Conservation (phyloP, 2,888 invertebrate genomes). For the Oscheius myriophilus region DNA sequence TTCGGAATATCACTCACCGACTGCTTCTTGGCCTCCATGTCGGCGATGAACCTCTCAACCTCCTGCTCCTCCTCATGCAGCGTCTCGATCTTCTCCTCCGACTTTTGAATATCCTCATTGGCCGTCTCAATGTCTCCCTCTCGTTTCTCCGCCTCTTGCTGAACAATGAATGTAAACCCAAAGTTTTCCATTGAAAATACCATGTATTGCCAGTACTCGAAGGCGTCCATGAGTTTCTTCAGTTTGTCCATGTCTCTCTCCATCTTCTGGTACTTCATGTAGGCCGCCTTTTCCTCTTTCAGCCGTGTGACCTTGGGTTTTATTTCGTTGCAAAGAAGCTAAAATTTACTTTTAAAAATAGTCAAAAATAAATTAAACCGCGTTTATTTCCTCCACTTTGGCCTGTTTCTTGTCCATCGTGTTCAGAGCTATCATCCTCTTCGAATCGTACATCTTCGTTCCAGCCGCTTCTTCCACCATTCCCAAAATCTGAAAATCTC, state of each 20-base stretch:
- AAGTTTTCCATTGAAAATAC: not conserved
- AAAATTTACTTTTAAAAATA: slow-evolving; percentile 37
- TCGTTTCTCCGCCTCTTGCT: not conserved
- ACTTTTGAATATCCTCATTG: not conserved
- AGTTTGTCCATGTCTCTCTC: slow-evolving; percentile 17
- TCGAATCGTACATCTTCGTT: slow-evolving; percentile 93
- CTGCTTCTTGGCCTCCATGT: slow-evolving; percentile 29
- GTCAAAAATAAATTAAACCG: too few relatives aligned
- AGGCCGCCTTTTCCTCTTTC: slow-evolving; percentile 84
- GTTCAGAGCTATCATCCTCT: slow-evolving; percentile 85
- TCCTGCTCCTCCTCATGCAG: slow-evolving; percentile 50
- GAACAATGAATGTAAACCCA: not conserved
- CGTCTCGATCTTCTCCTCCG: not conserved
- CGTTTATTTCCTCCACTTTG: slow-evolving; percentile 83
- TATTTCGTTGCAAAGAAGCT: slow-evolving; percentile 82
- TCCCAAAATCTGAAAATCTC: slow-evolving; percentile 80
- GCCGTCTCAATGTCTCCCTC: not conserved
- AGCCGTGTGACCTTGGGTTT: slow-evolving; percentile 87
- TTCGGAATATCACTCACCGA: not conserved
- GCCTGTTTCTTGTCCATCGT: slow-evolving; percentile 91
- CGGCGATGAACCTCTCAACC: slow-evolving; percentile 32
- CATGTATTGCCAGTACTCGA: slow-evolving; percentile 17
- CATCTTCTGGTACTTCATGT: slow-evolving; percentile 15
- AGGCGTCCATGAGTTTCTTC: slow-evolving; percentile 19
- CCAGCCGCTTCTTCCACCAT: slow-evolving; percentile 99